Evolutionary conservation across 2,888 invertebrate genomes (phyloP), one percentile per base, ranked within the genome.

Genomic region (Brachypterus glaber): DNA sequence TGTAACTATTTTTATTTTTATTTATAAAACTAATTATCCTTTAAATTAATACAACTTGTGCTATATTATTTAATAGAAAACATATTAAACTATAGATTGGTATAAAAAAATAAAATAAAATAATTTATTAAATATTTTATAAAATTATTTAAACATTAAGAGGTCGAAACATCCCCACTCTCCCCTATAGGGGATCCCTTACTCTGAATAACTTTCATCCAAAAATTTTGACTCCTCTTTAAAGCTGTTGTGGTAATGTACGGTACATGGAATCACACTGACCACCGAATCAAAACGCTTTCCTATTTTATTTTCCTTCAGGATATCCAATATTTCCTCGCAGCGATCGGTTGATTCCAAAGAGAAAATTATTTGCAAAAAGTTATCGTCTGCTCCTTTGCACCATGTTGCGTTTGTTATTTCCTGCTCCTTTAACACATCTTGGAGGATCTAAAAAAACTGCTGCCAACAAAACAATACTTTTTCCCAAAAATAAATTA

Each of bases 231-330:
- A 25, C n/a, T 39, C 43, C 15, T 40, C 8, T 27, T 17, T 30
- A 13, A 26, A 24, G 14, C 21, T 39, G 2, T 46, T 49, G 18
- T 67, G 62, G 54, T 72, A 74, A 47, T 70, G 73, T 16, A 77
- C 62, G n/a, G 74, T 68, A 51, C 79, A 80, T 9, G 78, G 79
- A 44, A 79, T 62, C 31, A 80, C 71, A 40, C 76, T 74, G 33
- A 78, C 68, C 3, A 72, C 68, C 1, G 77, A 78, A 35, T 73
- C 69, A 41, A 69, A 66, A 12, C 71, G 68, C 26, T 70, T 66
- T 0, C 80, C 80, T 41, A 82, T 74, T 12, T 77, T 75, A 54
- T 73, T 72, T 21, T 73, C 73, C 46, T 68, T 67, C 25, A 82
- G 56, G 9, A 74, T 66, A 41, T 72, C 71, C 21, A 78, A 62